Evolutionary conservation across 2,113 vertebrate genomes (phyloP), one percentile per base, ranked within the genome.

Genomic region (Prolemur simus): DNA sequence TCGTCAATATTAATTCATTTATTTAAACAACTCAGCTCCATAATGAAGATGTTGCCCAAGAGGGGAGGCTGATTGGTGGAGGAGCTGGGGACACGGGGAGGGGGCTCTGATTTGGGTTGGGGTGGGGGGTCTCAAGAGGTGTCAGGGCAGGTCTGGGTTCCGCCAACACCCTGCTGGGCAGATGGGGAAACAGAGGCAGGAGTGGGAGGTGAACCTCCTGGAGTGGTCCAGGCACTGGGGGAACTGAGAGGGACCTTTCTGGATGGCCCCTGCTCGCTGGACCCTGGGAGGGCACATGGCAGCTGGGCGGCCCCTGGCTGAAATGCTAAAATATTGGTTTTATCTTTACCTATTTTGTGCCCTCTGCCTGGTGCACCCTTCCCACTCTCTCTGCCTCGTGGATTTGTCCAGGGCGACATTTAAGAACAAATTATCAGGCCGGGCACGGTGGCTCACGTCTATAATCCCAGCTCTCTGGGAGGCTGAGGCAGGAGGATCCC

Each of bases 1-100:
- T 99, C 98, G 98, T 99, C 99, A 99, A 99, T 99, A 99, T 99
- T 99, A 99, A 99, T 99, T 99, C 98, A 99, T 99, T 99, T 99
- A 99, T 99, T 99, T 99, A 99, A 99, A 99, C 99, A 99, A 99
- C 98, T 99, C 97, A 58, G 97, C 98, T 98, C 98, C 78, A 94
- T 99, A 99, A 99, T 99, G 98, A 99, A 99, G 99, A 99, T 98
- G 98, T 99, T 98, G 98, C 96, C 98, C 96, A 97, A 98, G 98
- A 98, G 94, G 93, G 64, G 81, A 94, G 84, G 78, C 91, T 2
- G 3, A 69, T 56, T 20, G 84, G 84, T 1, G 60, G 89, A 0
- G 71, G 95, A 98, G 97, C 95, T 15, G 32, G 94, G 97, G 91
- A 92, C 88, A 80, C 93, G 56, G 95, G 82, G 95, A 96, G 96